Base-by-base conservation (phyloP, 2,888 invertebrate species). In the Altica lythri region DNA sequence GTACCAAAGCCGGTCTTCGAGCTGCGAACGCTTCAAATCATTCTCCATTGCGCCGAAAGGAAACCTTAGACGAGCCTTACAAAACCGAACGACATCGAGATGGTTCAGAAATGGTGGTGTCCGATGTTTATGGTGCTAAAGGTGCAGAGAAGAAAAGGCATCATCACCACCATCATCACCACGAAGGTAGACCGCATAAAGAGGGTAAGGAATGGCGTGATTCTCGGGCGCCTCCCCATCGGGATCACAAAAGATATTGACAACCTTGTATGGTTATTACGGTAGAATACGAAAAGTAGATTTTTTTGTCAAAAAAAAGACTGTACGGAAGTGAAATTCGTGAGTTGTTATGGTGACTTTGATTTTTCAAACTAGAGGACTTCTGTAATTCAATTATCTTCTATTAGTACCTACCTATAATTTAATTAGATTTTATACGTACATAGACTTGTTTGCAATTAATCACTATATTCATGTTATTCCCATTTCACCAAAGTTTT, bases 151-250 rank as follows among this genome's bases (percentile, higher is more conserved):
- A 86, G 74, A 84, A 87, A 50, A 80, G 85, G 22, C 86, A 84
- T 49, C 88, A 86, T 85, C 88, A 87, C 61, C 88, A 89, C 62
- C 88, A 89, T 62, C 89, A 89, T 66, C 88, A 88, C 65, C 89
- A 88, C 71, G 85, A 87, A 64, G 83, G 81, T 50, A 68, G 75
- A 49, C 78, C 80, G 50, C 77, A 80, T n/a, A 73, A 74, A 57
- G 83, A 83, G 62, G 82, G 81, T 76, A 80, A 81, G 62, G 81
- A 82, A 54, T 81, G 82, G 65, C 77, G 79, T 67, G 66, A 78
- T 67, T 67, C 74, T 67, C 57, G 78, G 72, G 69, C 78, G 77
- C 78, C 75, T 74, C 81, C 77, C 78, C 80, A 81, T 59, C 78
- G 78, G 46, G 80, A 81, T 64, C 80, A 81, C 65, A 81, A 81